phyloP scores from a whole-genome alignment of 2,888 invertebrate species.

The Orthosia gracilis region DNA sequence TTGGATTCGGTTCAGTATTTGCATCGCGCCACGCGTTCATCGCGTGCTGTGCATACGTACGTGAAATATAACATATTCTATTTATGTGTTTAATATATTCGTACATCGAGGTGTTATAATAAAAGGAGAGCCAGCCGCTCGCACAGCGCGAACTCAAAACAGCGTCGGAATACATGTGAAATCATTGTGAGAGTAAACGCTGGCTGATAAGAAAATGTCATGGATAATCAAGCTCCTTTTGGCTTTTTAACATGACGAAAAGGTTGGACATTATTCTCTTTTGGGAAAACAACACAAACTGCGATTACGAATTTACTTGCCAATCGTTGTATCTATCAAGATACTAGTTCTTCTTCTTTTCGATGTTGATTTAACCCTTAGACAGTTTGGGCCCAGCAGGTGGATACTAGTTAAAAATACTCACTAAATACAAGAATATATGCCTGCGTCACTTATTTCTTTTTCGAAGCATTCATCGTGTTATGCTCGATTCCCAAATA shows the following conservation, averaged over 20 bases:
- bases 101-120: slow-evolving; percentile 50
- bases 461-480: background rate
- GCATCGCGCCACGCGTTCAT: slow-evolving; percentile 22
- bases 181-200: slow-evolving; percentile 21
- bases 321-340: background rate
- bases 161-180: slow-evolving; percentile 30
- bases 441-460: background rate
- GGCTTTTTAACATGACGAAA: background rate
- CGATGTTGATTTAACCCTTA: too few relatives aligned
- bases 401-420: too few relatives aligned
- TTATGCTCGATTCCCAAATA: slow-evolving; percentile 16
- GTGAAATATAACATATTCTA: slow-evolving; percentile 14
- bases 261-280: background rate
- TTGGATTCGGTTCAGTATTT: slow-evolving; percentile 28
- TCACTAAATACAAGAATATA: background rate
- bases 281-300: background rate
- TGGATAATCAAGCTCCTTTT: background rate
- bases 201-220: background rate
- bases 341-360: background rate
- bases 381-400: too few relatives aligned
- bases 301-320: background rate
- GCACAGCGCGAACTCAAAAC: slow-evolving; percentile 55
- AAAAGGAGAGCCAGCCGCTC: slow-evolving; percentile 65
- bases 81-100: slow-evolving; percentile 43
- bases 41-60: slow-evolving; percentile 21